phyloP scores from a whole-genome alignment of 2,888 invertebrate genomes.

The Drosophila fulvimacula region DNA sequence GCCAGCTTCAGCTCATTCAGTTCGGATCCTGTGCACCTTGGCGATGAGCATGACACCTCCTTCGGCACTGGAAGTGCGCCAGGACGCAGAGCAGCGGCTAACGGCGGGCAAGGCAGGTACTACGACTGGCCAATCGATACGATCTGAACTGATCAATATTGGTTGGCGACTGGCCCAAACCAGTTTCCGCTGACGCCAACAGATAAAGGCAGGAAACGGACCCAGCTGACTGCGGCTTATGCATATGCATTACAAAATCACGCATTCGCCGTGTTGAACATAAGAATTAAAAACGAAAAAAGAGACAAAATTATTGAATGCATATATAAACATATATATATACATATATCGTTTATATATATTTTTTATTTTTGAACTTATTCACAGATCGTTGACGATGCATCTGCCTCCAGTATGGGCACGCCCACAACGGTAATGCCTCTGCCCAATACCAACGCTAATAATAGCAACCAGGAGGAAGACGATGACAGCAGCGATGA shows the following conservation, averaged over 20 bases:
- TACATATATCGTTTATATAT: neutral
- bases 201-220: conserved; percentile 25
- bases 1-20: neutral
- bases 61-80: neutral
- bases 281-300: too few species aligned
- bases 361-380: conserved; percentile 1
- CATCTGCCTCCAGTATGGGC: conserved; percentile 58
- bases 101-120: conserved; percentile 67
- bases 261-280: conserved; percentile 27
- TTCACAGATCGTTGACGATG: conserved; percentile 73
- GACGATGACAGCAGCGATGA: conserved; percentile 76
- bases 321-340: neutral
- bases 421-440: conserved; percentile 43
- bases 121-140: conserved; percentile 4
- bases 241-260: conserved; percentile 27
- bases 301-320: neutral
- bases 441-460: conserved; percentile 38
- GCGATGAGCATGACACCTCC: conserved; percentile 24
- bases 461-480: conserved; percentile 55
- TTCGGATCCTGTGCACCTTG: conserved; percentile 5
- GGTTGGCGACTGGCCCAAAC: conserved; percentile 22
- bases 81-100: conserved; percentile 25
- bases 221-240: conserved; percentile 1
- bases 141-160: conserved; percentile 14
- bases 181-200: conserved; percentile 26